Conservation (phyloP, 2,797 vertebrate genomes). For the Miichthys miiuy region DNA sequence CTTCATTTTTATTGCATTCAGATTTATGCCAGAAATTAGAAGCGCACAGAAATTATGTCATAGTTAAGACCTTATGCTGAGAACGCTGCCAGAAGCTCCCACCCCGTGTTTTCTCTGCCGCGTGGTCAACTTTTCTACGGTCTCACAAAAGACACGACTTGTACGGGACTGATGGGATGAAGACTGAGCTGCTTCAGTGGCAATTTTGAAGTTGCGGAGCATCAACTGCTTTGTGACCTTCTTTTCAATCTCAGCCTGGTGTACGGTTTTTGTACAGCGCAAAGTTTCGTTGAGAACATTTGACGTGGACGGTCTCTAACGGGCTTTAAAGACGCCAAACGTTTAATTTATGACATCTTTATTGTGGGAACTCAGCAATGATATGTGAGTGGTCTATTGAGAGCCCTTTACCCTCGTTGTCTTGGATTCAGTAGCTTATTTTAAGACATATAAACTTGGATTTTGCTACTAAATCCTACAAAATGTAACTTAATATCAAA, state of each 20-base stretch:
- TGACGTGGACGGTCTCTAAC: too few species aligned
- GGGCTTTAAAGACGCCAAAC: too few species aligned
- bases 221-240: too few species aligned
- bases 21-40: neutral
- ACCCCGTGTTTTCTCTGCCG: neutral
- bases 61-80: neutral
- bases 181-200: too few species aligned
- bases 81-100: neutral
- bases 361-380: neutral
- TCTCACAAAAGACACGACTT: neutral
- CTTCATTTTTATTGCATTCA: constrained; percentile 1
- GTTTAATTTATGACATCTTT: neutral
- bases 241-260: too few species aligned
- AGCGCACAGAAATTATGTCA: neutral
- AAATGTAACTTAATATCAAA: neutral
- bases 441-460: too few species aligned
- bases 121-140: neutral
- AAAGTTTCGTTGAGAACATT: too few species aligned
- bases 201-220: too few species aligned
- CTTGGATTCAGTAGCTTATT: too few species aligned
- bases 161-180: too few species aligned
- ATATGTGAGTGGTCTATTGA: neutral
- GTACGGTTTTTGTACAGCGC: too few species aligned
- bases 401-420: neutral
- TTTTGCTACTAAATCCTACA: too few species aligned